Evolutionary conservation across 2,113 vertebrate species (phyloP).

Genomic region (Psephotus haematonotus): DNA sequence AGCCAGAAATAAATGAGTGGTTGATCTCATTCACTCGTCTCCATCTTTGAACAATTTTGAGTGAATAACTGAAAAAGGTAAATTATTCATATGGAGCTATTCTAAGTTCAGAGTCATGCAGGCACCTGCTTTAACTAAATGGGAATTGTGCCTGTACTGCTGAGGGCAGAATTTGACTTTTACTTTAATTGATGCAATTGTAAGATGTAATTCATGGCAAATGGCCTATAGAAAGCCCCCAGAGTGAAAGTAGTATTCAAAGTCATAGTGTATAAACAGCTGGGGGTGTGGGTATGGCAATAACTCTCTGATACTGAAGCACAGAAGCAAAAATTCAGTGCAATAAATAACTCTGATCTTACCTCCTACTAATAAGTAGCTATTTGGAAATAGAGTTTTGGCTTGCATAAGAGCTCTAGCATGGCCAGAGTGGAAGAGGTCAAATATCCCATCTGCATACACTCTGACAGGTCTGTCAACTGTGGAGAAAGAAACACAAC

Average conservation of each 20-base stretch:
- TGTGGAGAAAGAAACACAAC: constrained; percentile 72
- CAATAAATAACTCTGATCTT: constrained; percentile 66
- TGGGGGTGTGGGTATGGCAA: neutral
- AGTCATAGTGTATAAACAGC: neutral
- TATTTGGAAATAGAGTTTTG: constrained; percentile 98
- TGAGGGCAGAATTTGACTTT: constrained; percentile 58
- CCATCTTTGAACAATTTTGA: constrained; percentile 44
- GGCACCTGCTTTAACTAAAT: constrained; percentile 47
- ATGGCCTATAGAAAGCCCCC: constrained; percentile 9
- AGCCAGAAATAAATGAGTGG: constrained; percentile 12
- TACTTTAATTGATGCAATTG: constrained; percentile 62
- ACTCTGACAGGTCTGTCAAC: constrained; percentile 95
- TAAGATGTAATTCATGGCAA: constrained; percentile 33
- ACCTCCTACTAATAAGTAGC: constrained; percentile 98
- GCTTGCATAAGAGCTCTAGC: constrained; percentile 99
- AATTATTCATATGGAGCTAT: constrained; percentile 62
- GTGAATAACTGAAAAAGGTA: constrained; percentile 36
- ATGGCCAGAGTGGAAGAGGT: constrained; percentile 97
- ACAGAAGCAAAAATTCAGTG: neutral
- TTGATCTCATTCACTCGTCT: constrained; percentile 49
- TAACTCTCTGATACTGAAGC: neutral
- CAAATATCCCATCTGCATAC: constrained; percentile 98
- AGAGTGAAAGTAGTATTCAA: constrained; percentile 5
- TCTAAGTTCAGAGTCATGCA: constrained; percentile 45
- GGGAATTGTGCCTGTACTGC: constrained; percentile 32